Evolutionary conservation across 2,888 invertebrate species (phyloP).

Genomic region (Alloscopus bannaensis): DNA sequence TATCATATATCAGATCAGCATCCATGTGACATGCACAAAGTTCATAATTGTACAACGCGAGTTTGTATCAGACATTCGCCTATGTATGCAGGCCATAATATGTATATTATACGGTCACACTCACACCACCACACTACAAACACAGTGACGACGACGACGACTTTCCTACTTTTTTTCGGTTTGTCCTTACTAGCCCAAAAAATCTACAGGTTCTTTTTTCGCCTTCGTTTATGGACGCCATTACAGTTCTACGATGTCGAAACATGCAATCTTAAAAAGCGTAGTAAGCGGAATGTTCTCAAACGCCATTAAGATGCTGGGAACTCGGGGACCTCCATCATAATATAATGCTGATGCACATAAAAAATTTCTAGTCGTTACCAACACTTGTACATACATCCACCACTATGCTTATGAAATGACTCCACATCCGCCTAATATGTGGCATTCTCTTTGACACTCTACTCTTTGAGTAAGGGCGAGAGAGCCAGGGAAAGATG

Average conservation of each 20-base stretch:
- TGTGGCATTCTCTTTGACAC: constrained; percentile 42
- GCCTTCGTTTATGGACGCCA: constrained; percentile 47
- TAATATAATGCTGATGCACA: constrained; percentile 61
- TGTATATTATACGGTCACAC: too few relatives aligned
- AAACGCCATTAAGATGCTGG: constrained; percentile 58
- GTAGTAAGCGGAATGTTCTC: constrained; percentile 48
- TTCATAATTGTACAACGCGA: constrained; percentile 28
- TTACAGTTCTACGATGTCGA: constrained; percentile 59
- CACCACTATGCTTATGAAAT: too few relatives aligned
- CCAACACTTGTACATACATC: constrained; percentile 58
- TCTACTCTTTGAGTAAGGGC: neutral
- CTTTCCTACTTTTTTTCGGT: too few relatives aligned
- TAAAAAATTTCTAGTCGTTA: constrained; percentile 60
- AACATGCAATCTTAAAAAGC: constrained; percentile 52
- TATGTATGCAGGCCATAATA: too few relatives aligned
- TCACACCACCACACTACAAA: too few relatives aligned
- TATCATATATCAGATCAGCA: constrained; percentile 49
- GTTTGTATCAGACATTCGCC: too few relatives aligned
- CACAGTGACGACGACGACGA: constrained; percentile 9
- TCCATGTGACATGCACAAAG: constrained; percentile 38
- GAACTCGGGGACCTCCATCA: constrained; percentile 42
- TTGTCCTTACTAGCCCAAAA: constrained; percentile 33
- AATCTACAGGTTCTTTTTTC: constrained; percentile 58
- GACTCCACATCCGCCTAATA: too few relatives aligned
- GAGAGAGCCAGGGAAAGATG: constrained; percentile 20